phyloP scores from a whole-genome alignment of 2,113 vertebrate species.

The Aldabrachelys gigantea region DNA sequence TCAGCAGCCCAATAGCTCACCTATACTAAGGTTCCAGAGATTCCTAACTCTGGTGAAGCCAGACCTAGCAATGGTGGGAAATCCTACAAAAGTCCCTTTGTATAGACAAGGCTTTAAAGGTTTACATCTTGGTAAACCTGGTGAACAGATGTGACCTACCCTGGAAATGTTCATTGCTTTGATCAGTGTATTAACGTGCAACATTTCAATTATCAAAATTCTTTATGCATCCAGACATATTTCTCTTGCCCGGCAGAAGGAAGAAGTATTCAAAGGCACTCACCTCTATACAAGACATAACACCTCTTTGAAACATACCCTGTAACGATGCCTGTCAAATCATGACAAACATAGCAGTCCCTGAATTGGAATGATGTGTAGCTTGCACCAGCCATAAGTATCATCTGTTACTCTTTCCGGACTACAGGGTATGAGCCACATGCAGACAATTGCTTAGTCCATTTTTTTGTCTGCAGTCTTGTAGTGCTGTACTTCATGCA shows the following conservation, averaged over 20 bases:
- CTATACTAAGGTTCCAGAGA: neutral
- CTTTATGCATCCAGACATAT: slow-evolving; percentile 47
- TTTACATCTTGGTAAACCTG: slow-evolving; percentile 19
- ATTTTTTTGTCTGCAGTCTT: neutral
- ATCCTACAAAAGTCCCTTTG: neutral
- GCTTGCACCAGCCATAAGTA: neutral
- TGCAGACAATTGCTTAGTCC: neutral
- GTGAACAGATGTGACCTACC: slow-evolving; percentile 54
- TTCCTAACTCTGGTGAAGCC: neutral
- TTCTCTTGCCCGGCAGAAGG: slow-evolving; percentile 55
- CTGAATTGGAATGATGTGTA: neutral
- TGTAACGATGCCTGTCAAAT: neutral
- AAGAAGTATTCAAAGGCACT: slow-evolving; percentile 25
- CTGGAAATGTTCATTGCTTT: slow-evolving; percentile 59
- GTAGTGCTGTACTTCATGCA: fast-evolving
- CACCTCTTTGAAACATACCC: neutral
- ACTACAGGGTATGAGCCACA: neutral
- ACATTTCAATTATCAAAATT: slow-evolving; percentile 59
- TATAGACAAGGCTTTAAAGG: neutral
- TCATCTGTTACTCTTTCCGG: neutral
- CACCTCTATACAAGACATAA: neutral
- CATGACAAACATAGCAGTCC: neutral
- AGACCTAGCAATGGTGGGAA: neutral
- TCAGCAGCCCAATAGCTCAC: neutral
- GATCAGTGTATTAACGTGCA: slow-evolving; percentile 54